Evolutionary conservation across 2,797 vertebrate genomes (phyloP), one percentile per base, ranked within the genome.

Genomic region (Glyptemys insculpta): DNA sequence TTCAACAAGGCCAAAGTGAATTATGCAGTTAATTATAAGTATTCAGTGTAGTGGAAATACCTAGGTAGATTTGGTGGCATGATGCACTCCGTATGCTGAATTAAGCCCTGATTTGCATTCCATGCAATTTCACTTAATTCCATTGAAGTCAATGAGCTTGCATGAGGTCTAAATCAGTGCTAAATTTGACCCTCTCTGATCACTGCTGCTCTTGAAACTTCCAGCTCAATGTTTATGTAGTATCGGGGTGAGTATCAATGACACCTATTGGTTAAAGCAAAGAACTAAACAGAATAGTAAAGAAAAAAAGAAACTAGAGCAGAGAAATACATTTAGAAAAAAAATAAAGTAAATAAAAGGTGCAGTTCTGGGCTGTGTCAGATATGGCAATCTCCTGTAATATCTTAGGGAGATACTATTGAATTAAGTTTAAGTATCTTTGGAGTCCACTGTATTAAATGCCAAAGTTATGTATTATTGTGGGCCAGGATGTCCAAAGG

Each of bases 131-230:
- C 47, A 86, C 44, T 88, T 82, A 93, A 88, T 89, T 94, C 57
- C 88, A 88, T 25, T 87, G 56, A 85, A 90, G 85, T 76, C 47
- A n/a, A 41, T 59, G 31, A 95, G 91, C 89, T 91, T 95, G 12
- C 41, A 88, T 81, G 44, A 49, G 47, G 14, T 90, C 8, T 91
- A 89, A 83, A 89, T 89, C 56, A 83, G 31, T 89, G 83, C 90
- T 95, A 92, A 83, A 9, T 31, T 65, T 94, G 81, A 9, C 18
- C 87, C 27, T 57, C 85, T 96, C 95, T 95, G 81, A 93, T 95
- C 37, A 91, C 79, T 5, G 86, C 10, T 86, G 54, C 90, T 88
- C 78, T 62, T 80, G 78, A 91, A 85, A 90, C 85, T 80, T 86
- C 21, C 1, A 0, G 16, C 83, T 94, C 50, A 86, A 21, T 85